A percentile compares a stretch with the other conserved stretches of the same genome.
phyloP scores from a whole-genome alignment of 2,113 vertebrate species.

The Periophthalmus modestus region DNA sequence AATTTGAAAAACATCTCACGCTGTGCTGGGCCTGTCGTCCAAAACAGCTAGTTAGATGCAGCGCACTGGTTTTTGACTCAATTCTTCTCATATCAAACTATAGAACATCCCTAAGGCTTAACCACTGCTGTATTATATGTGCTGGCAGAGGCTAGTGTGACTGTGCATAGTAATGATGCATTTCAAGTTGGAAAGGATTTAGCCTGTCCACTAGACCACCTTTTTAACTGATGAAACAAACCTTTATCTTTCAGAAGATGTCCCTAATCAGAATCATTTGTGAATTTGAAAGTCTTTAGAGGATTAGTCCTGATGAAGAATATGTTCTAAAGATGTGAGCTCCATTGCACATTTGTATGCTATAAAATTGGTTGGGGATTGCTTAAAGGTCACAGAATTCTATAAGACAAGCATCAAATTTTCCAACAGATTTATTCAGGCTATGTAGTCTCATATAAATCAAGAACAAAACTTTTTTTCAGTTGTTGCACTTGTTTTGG shows the following conservation, averaged over 20 bases:
- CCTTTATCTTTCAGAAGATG: background rate
- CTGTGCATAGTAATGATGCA: constrained; percentile 5
- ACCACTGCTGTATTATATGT: constrained; percentile 5
- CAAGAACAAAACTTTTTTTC: background rate
- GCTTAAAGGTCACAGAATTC: background rate
- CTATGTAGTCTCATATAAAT: background rate
- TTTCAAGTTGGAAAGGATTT: background rate
- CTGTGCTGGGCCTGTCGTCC: background rate
- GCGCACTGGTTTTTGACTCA: background rate
- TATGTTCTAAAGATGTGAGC: background rate
- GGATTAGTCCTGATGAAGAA: constrained; percentile 2
- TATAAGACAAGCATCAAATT: background rate
- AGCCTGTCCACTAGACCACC: background rate
- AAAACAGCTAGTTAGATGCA: background rate
- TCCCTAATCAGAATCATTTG: constrained; percentile 1
- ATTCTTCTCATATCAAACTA: background rate
- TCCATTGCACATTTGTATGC: background rate
- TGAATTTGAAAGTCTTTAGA: background rate
- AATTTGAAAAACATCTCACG: constrained; percentile 6
- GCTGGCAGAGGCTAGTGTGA: background rate
- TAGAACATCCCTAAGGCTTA: constrained; percentile 25
- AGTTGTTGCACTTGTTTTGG: background rate
- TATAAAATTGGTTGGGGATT: background rate
- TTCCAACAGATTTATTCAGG: background rate
- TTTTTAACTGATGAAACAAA: constrained; percentile 5